Evolutionary conservation across 64 coral and sea anemone species (phyloP).

Genomic region (Astreopora myriophthalma): DNA sequence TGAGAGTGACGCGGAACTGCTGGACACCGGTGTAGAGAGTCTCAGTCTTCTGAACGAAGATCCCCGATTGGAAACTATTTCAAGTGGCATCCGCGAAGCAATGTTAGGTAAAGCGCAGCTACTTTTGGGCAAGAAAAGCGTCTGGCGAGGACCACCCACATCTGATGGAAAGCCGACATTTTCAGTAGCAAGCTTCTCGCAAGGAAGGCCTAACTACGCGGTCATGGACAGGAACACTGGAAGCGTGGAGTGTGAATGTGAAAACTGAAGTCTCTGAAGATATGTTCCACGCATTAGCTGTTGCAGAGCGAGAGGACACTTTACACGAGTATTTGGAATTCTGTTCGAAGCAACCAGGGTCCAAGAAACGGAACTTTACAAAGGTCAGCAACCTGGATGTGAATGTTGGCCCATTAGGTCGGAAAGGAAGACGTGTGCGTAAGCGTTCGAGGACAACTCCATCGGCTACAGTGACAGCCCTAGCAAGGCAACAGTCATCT

Average conservation of each 20-base stretch:
- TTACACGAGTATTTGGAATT: neutral
- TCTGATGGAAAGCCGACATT: neutral
- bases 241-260: neutral
- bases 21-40: neutral
- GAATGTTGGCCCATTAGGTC: neutral
- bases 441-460: neutral
- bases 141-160: conserved; percentile 10
- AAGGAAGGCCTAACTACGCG: neutral
- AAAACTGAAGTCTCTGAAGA: neutral
- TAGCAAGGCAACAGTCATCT: neutral
- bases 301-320: neutral
- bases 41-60: neutral
- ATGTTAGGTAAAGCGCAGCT: neutral
- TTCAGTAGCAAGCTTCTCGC: neutral
- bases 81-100: neutral
- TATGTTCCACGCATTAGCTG: conserved; percentile 14
- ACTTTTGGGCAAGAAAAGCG: neutral
- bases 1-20: neutral
- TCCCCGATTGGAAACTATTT: neutral
- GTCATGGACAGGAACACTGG: neutral
- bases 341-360: neutral
- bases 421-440: neutral
- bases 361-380: neutral
- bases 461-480: neutral
- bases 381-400: neutral